Evolutionary conservation across 2,888 invertebrate species (phyloP), one percentile per base, ranked within the genome.

Genomic region (Scelioninae gen. 1): DNA sequence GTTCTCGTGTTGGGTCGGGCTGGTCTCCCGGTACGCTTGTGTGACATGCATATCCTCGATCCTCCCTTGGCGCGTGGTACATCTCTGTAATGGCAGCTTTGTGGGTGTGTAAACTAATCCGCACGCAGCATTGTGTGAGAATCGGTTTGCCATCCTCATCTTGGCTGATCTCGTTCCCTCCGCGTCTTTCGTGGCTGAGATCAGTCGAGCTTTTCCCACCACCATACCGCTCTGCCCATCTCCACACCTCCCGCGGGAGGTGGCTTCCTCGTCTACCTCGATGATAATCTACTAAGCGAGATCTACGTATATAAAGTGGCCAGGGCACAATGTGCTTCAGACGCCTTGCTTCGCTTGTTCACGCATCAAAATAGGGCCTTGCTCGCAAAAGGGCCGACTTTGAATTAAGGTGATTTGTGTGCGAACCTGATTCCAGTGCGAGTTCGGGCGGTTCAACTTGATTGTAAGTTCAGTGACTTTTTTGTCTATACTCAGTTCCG

Each of bases 261-360:
- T 88, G 90, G 88, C 40, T 87, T 88, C 86, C 83, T 86, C 83
- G 85, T 75, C 85, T 84, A 79, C 81, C 82, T 85, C 68, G 85
- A 58, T 56, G 62, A 71, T 87, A 85, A 85, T 88, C 88, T 87
- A 85, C 86, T 86, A 87, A 88, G 88, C 88, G 87, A 87, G 89
- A 91, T 90, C 91, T 88, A 91, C 91, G 90, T 92, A 92, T 92
- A 92, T 92, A 92, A 92, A 91, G 87, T 90, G 88, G 87, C 83
- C 88, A 88, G 90, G 91, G 90, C 91, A 86, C 89, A 88, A 91
- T 88, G 89, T 89, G 89, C 89, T 88, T 91, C 91, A 92, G 92
- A 92, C 90, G 89, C 89, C 88, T 90, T 85, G 88, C 86, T 87
- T 85, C 89, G 89, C 88, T 90, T 89, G 89, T 89, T 88, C 87